phyloP scores from a whole-genome alignment of 2,888 invertebrate species.

The Eurois occulta region DNA sequence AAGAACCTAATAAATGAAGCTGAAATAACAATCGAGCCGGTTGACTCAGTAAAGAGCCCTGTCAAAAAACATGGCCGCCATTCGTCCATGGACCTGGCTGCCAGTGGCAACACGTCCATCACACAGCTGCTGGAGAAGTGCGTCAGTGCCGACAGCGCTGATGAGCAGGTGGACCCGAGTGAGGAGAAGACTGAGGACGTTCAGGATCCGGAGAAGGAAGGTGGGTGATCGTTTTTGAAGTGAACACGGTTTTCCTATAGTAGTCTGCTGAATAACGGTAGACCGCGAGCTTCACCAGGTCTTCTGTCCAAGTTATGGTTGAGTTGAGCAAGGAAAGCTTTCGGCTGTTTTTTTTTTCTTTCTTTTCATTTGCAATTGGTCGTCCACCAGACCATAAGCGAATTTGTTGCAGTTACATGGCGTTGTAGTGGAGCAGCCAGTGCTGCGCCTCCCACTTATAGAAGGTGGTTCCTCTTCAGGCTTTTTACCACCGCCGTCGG shows the following conservation, averaged over 20 bases:
- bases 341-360: too few relatives aligned
- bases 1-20: constrained; percentile 85
- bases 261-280: background rate
- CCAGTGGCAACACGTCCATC: constrained; percentile 83
- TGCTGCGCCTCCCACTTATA: too few relatives aligned
- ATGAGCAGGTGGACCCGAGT: constrained; percentile 58
- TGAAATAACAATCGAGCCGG: constrained; percentile 87
- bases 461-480: too few relatives aligned
- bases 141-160: constrained; percentile 73
- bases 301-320: background rate
- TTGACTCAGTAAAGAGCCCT: constrained; percentile 77
- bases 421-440: too few relatives aligned
- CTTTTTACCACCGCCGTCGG: too few relatives aligned
- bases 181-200: constrained; percentile 64
- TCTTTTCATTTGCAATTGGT: too few relatives aligned
- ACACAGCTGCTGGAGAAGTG: constrained; percentile 88
- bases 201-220: constrained; percentile 62
- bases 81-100: constrained; percentile 88
- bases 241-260: background rate
- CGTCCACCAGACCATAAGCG: too few relatives aligned
- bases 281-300: background rate
- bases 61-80: constrained; percentile 85
- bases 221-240: constrained; percentile 29
- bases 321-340: background rate
- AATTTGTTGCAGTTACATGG: too few relatives aligned